Conservation (phyloP, 2,797 vertebrate genomes). For the Phataginus tricuspis region DNA sequence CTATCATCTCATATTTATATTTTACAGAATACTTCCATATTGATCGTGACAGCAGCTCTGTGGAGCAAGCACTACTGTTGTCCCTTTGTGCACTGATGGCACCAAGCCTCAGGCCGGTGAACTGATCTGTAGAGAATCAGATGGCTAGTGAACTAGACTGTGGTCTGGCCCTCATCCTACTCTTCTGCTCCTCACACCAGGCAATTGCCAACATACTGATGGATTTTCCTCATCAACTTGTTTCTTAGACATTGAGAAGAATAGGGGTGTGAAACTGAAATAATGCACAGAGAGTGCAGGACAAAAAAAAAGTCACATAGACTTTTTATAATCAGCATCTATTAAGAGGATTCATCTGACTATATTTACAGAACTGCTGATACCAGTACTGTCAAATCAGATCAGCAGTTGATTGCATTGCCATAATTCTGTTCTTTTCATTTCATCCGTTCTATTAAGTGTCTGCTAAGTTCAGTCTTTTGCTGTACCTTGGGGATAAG, state of each 20-base stretch:
- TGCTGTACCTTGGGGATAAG: background rate
- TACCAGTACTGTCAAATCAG: background rate
- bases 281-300: background rate
- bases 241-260: background rate
- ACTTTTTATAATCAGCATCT: background rate
- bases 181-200: background rate
- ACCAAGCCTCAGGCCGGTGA: background rate
- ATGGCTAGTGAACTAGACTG: background rate
- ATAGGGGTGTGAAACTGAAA: background rate
- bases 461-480: background rate
- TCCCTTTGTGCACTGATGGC: background rate
- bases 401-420: background rate
- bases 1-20: background rate
- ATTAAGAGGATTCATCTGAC: background rate
- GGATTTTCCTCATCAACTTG: background rate
- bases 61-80: background rate
- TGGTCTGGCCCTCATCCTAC: background rate
- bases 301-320: background rate
- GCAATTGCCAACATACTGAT: background rate
- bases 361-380: background rate
- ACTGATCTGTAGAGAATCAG: background rate
- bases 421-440: background rate
- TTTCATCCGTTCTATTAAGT: background rate
- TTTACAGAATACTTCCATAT: background rate
- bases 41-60: background rate